These are phyloP conservation scores for Drosophila simulans DNA, from an alignment of 1,140 invertebrate genomes.

Conservation along the genomic window DNA sequence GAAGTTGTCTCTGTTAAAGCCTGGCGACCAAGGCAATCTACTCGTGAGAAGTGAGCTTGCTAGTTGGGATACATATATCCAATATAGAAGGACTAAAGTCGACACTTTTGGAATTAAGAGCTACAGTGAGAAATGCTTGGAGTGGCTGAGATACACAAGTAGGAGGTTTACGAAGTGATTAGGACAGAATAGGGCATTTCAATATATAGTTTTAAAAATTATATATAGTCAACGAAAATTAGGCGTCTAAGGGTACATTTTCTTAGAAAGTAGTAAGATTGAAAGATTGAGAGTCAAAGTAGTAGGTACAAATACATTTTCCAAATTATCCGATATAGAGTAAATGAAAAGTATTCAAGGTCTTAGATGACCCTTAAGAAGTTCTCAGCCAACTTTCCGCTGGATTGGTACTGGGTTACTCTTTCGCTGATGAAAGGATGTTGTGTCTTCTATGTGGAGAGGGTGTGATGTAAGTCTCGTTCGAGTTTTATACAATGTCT, in stretches of 20 bases:
- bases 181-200: no score
- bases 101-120: conserved; percentile 17
- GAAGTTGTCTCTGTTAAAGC: conserved; percentile 63
- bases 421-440: conserved; percentile 8
- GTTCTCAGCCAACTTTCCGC: conserved; percentile 22
- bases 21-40: conserved; percentile 48
- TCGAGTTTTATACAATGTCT: conserved; percentile 52
- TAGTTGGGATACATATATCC: conserved; percentile 39
- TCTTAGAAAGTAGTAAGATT: no score
- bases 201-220: background rate
- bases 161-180: no score
- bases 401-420: conserved; percentile 4
- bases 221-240: background rate
- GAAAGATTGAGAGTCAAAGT: background rate
- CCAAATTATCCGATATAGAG: background rate
- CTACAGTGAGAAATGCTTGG: conserved; percentile 13
- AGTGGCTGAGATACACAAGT: conserved; percentile 13
- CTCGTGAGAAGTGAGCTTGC: conserved; percentile 50
- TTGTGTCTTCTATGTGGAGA: conserved; percentile 25
- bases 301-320: background rate
- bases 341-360: no score
- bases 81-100: conserved; percentile 37
- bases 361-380: background rate
- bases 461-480: conserved; percentile 33
- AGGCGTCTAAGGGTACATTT: no score